Evolutionary conservation across 2,888 invertebrate species (phyloP).

Genomic region (Siphlonurus alternatus): DNA sequence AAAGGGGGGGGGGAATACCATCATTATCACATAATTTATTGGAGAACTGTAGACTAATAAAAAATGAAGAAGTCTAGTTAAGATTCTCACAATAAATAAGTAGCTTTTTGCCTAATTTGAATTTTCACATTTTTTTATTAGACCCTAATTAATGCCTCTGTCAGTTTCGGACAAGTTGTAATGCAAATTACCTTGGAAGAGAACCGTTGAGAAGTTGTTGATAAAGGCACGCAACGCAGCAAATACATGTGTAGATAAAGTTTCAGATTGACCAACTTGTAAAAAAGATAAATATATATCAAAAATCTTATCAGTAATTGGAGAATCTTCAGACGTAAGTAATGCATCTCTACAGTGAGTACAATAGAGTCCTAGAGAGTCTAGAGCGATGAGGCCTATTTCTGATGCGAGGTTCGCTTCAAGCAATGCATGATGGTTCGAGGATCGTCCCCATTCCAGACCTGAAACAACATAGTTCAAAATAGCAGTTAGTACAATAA

Average conservation of each 20-base stretch:
- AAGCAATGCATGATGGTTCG: slow-evolving; percentile 36
- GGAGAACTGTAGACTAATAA: too few relatives aligned
- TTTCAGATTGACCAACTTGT: slow-evolving; percentile 80
- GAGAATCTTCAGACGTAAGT: slow-evolving; percentile 44
- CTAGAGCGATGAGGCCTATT: slow-evolving; percentile 72
- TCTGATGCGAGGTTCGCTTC: slow-evolving; percentile 78
- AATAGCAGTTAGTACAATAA: too few relatives aligned
- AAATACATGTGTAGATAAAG: slow-evolving; percentile 76
- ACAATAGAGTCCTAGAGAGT: slow-evolving; percentile 72
- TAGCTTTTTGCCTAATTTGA: too few relatives aligned
- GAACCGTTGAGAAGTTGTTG: slow-evolving; percentile 66
- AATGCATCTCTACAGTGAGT: slow-evolving; percentile 38
- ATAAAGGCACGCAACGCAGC: slow-evolving; percentile 83
- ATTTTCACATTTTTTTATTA: too few relatives aligned
- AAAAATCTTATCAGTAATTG: slow-evolving; percentile 64
- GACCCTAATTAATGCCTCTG: too few relatives aligned
- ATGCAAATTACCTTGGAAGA: slow-evolving; percentile 73
- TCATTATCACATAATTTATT: too few relatives aligned
- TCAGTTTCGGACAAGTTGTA: too few relatives aligned
- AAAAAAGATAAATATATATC: slow-evolving; percentile 74
- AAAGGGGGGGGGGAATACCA: too few relatives aligned
- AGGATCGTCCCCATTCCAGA: background rate
- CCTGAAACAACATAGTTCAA: background rate
- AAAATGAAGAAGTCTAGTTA: too few relatives aligned
- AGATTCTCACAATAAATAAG: too few relatives aligned